phyloP scores from a whole-genome alignment of 1,140 invertebrate genomes.

The Neotoxoptera formosana region DNA sequence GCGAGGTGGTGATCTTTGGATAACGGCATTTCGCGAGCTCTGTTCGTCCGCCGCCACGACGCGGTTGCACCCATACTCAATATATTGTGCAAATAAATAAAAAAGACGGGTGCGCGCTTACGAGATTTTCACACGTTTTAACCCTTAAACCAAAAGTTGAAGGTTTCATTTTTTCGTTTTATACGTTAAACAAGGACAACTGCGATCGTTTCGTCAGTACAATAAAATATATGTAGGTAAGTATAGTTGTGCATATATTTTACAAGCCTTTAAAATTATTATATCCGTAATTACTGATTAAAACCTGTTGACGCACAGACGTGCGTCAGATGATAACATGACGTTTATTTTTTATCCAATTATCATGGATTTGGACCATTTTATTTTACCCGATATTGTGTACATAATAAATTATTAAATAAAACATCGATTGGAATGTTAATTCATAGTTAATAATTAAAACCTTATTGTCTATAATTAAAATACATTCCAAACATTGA shows the following conservation, averaged over 20 bases:
- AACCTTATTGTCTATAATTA: background rate
- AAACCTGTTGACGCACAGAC: background rate
- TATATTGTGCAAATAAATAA: background rate
- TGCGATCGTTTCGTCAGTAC: background rate
- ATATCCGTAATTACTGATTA: background rate
- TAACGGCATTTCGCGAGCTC: background rate
- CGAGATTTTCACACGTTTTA: background rate
- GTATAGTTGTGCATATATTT: background rate
- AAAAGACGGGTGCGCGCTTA: background rate
- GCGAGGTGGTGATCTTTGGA: background rate
- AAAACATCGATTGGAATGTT: background rate
- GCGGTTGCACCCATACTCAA: background rate
- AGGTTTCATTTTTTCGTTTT: background rate
- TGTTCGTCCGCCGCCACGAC: background rate
- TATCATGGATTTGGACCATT: background rate
- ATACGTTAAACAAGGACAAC: background rate
- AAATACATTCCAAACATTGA: background rate
- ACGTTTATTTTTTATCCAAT: background rate
- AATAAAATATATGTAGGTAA: background rate
- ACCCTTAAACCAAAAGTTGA: background rate
- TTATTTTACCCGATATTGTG: background rate
- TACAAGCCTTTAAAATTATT: background rate
- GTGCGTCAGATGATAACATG: background rate
- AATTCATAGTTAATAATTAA: background rate
- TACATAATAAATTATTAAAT: background rate